Conservation (phyloP, 2,113 vertebrate species). For the Lagenorhynchus albirostris region DNA sequence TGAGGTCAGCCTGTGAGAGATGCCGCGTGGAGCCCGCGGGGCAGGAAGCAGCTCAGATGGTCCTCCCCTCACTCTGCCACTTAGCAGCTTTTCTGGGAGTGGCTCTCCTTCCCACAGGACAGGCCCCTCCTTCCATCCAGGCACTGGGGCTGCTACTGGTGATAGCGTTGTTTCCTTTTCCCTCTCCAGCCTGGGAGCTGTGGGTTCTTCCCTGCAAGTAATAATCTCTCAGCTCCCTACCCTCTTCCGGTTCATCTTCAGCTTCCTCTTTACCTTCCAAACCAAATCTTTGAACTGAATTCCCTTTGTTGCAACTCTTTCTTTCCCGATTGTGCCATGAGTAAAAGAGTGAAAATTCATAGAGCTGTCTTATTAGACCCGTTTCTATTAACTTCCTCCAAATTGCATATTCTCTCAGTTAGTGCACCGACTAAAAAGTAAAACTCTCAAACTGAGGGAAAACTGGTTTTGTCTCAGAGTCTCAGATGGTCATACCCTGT, state of each 20-base stretch:
- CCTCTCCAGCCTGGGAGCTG: accelerated
- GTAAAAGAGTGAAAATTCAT: background rate
- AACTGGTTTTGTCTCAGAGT: background rate
- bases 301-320: background rate
- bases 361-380: background rate
- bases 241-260: background rate
- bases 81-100: background rate
- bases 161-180: background rate
- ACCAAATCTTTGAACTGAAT: background rate
- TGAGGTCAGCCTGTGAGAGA: background rate
- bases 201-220: background rate
- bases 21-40: background rate
- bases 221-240: background rate
- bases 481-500: background rate
- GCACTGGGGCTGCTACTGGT: background rate
- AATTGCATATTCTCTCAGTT: background rate
- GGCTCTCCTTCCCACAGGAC: background rate
- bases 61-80: background rate
- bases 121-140: too few species aligned
- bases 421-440: background rate
- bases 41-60: too few species aligned
- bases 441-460: background rate
- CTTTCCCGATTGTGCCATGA: background rate
- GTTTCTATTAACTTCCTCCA: background rate
- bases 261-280: background rate